Evolutionary conservation across 2,888 invertebrate species (phyloP).

Genomic region (Agonum fuliginosum): DNA sequence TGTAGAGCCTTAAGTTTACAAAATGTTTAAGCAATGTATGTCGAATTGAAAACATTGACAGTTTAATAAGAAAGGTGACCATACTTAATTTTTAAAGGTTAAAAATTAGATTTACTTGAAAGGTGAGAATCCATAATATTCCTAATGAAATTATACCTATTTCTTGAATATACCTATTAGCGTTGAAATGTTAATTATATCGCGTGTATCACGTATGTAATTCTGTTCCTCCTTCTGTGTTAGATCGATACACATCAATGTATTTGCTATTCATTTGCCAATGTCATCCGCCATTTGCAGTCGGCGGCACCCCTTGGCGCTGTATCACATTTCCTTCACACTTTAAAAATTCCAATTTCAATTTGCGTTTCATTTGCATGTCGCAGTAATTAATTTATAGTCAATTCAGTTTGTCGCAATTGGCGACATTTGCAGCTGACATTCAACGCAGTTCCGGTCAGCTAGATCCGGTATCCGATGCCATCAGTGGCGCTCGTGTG

Average conservation of each 20-base stretch:
- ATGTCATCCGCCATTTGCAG: background rate
- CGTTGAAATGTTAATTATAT: constrained; percentile 13
- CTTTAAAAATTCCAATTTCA: constrained; percentile 33
- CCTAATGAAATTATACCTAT: too few species aligned
- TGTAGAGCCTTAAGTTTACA: too few species aligned
- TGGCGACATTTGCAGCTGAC: constrained; percentile 55
- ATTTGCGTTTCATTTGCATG: constrained; percentile 45
- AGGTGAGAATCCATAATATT: too few species aligned
- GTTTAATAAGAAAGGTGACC: too few species aligned
- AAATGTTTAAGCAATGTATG: too few species aligned
- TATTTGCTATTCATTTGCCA: constrained; percentile 20
- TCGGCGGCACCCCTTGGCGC: background rate
- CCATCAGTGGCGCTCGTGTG: constrained; percentile 29
- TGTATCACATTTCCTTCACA: constrained; percentile 21
- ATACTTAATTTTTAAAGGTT: too few species aligned
- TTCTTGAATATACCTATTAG: too few species aligned
- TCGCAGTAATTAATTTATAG: constrained; percentile 47
- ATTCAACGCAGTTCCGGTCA: constrained; percentile 29
- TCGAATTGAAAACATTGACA: too few species aligned
- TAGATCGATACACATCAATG: constrained; percentile 17
- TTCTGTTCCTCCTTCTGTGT: too few species aligned
- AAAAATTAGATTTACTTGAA: too few species aligned
- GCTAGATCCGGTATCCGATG: background rate
- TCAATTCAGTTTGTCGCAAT: constrained; percentile 23
- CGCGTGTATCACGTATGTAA: background rate